A percentile compares a stretch with the other conserved stretches of the same genome.
phyloP scores from a whole-genome alignment of 64 coral and sea anemone genomes.

The Stichodactyla mertensii region DNA sequence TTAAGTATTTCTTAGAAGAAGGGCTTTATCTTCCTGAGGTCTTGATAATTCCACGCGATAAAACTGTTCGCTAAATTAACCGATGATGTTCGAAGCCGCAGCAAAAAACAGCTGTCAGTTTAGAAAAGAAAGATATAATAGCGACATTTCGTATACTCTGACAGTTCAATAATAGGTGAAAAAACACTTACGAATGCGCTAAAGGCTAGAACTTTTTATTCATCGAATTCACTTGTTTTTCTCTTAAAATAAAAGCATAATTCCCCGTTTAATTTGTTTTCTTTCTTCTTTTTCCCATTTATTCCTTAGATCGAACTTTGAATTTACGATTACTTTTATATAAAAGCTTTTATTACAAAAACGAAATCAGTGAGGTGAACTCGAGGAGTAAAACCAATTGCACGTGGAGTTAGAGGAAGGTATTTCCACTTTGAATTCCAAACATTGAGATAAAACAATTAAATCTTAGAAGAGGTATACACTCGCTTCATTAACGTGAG shows the following conservation, averaged over 20 bases:
- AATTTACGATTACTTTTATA: too few relatives aligned
- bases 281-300: too few relatives aligned
- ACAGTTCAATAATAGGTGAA: not conserved
- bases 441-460: not conserved
- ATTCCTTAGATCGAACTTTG: too few relatives aligned
- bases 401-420: not conserved
- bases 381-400: not conserved
- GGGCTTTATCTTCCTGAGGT: slow-evolving; percentile 36
- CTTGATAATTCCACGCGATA: slow-evolving; percentile 14
- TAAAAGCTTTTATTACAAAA: not conserved
- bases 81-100: not conserved
- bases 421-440: not conserved
- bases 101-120: not conserved
- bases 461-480: slow-evolving; percentile 8
- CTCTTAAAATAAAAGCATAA: too few relatives aligned
- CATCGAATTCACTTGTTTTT: too few relatives aligned
- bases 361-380: not conserved
- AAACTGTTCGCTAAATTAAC: slow-evolving; percentile 11
- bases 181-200: too few relatives aligned
- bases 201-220: too few relatives aligned
- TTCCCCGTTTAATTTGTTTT: too few relatives aligned
- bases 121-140: not conserved
- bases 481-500: not conserved
- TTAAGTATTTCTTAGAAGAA: slow-evolving; percentile 18
- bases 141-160: not conserved